Conservation (phyloP, 2,888 invertebrate genomes). For the Xestia ashworthii region DNA sequence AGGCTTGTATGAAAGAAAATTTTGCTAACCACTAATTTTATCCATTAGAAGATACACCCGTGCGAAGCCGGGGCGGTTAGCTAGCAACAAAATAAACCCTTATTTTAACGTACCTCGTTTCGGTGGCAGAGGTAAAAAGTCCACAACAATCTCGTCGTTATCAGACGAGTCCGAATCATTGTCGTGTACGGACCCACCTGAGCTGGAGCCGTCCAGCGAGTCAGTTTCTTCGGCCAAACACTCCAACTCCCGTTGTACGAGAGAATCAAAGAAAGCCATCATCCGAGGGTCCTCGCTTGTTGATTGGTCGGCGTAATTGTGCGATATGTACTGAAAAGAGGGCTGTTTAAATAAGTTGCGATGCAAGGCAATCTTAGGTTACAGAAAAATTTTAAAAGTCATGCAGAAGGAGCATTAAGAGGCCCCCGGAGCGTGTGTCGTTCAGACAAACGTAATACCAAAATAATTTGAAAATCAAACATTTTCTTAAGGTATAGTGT, state of each 20-base stretch:
- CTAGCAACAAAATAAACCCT: background rate
- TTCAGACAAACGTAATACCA: no score
- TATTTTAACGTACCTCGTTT: conserved; percentile 77
- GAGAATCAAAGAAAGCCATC: conserved; percentile 99
- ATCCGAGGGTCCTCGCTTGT: conserved; percentile 97
- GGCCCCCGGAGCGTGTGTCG: no score
- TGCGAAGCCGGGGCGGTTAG: background rate
- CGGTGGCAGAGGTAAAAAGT: conserved; percentile 81
- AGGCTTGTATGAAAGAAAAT: background rate
- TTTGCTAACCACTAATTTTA: background rate
- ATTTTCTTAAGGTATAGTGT: no score
- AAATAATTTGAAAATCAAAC: no score
- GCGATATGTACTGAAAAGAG: conserved; percentile 92
- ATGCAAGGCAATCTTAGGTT: background rate
- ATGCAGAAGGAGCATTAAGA: background rate
- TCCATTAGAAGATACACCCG: background rate
- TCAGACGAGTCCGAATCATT: conserved; percentile 83
- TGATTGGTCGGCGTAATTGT: conserved; percentile 97
- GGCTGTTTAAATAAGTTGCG: conserved; percentile 34
- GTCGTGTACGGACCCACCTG: conserved; percentile 72
- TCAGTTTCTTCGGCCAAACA: conserved; percentile 92
- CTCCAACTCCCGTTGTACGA: conserved; percentile 97
- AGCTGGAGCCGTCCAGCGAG: conserved; percentile 82
- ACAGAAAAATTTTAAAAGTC: background rate
- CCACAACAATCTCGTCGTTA: conserved; percentile 80